Evolutionary conservation across 2,888 invertebrate genomes (phyloP), one percentile per base, ranked within the genome.

Genomic region (Heliconius sara): DNA sequence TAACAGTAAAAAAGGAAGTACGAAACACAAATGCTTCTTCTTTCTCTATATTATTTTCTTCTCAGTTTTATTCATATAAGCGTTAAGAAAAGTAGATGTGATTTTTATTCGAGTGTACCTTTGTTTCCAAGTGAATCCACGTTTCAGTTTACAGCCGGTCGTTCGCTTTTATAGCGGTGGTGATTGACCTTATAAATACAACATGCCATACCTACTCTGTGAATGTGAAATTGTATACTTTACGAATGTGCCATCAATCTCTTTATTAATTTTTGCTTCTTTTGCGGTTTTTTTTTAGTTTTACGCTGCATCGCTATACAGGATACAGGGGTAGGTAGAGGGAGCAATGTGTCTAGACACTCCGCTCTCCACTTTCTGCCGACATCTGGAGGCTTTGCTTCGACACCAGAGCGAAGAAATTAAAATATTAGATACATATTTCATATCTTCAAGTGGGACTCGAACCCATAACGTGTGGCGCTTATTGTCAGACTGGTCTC

Each of bases 91-190:
- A 73, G 73, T 71, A 22, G n/a, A 74, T 79, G 74, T 79, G 78
- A 79, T 79, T 79, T 79, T 79, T 79, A 79, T 68, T 76, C 70
- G 25, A 67, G 27, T 77, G 25, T 25, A 43, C 78, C 52, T 78
- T 78, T 78, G 74, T 68, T 75, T 75, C 68, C 63, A 75, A 68
- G 63, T 71, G 70, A 70, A 72, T 75, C 39, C 74, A 68, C 73
- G 47, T 57, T 71, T 74, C 71, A 22, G 75, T 80, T 82, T 79
- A 82, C 72, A 79, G 79, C 82, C 60, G 19, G 81, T 78, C 81
- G 79, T 82, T 82, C 79, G 80, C 66, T 82, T 82, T 82, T 80
- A 82, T 77, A 57, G 72, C 82, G 71, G 71, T 80, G 80, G 75
- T 80, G 82, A 80, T 80, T 79, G 81, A 82, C 80, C 80, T 82